Evolutionary conservation across 2,797 vertebrate species (phyloP).

Genomic region (Hoplostethus mediterraneus): DNA sequence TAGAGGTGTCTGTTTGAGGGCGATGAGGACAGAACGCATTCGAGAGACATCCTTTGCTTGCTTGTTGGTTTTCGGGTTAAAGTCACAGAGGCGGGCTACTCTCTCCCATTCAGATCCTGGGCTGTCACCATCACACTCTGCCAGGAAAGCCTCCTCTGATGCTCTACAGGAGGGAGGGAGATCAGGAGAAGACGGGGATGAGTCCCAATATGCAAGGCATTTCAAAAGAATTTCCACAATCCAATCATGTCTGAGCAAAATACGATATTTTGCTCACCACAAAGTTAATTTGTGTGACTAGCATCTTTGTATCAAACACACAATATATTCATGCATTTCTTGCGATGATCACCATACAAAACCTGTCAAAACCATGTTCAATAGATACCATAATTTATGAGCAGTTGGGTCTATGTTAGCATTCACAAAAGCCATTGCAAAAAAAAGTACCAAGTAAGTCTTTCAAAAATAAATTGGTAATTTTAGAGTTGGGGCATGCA

Average conservation of each 20-base stretch:
- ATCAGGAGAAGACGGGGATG: slow-evolving; percentile 3
- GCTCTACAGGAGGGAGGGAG: slow-evolving; percentile 80
- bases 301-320: slow-evolving; percentile 25
- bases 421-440: slow-evolving; percentile 10
- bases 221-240: slow-evolving; percentile 9
- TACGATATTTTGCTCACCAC: slow-evolving; percentile 11
- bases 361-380: neutral
- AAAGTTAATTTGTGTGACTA: slow-evolving; percentile 23
- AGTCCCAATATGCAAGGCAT: neutral
- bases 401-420: neutral
- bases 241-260: slow-evolving; percentile 31
- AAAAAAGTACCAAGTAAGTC: slow-evolving; percentile 3
- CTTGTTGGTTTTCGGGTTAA: slow-evolving; percentile 98
- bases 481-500: slow-evolving; percentile 65
- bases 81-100: slow-evolving; percentile 97
- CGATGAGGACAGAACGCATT: slow-evolving; percentile 98
- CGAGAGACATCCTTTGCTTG: slow-evolving; percentile 97
- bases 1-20: slow-evolving; percentile 94
- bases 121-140: slow-evolving; percentile 91
- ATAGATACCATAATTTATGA: neutral
- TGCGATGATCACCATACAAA: slow-evolving; percentile 20
- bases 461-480: slow-evolving; percentile 4
- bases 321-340: slow-evolving; percentile 54
- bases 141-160: slow-evolving; percentile 95
- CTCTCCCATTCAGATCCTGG: slow-evolving; percentile 96